Percentiles rank a stretch among this genome's conserved stretches.
These are phyloP conservation scores for Harpagoxenus sublaevis DNA, from an alignment of 2,888 invertebrate species.

Conservation along the genomic window DNA sequence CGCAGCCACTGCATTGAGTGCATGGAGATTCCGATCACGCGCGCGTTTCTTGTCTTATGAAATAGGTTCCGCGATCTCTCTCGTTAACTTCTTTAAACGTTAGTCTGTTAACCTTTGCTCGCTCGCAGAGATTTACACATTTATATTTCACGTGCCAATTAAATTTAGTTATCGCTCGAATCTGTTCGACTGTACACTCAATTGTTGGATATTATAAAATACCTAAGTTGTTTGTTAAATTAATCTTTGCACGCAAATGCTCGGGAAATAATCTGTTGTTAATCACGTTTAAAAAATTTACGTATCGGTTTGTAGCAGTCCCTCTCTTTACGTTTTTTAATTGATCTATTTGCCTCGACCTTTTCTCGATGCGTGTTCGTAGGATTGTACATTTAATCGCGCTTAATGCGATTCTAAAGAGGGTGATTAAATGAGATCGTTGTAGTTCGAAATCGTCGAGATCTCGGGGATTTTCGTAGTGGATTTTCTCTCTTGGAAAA, in stretches of 20 bases:
- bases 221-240: too few species aligned
- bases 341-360: not conserved
- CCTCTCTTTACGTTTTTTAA: not conserved
- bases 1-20: not conserved
- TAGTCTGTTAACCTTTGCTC: not conserved
- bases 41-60: constrained; percentile 37
- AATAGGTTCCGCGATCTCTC: constrained; percentile 41
- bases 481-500: constrained; percentile 58
- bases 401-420: constrained; percentile 35
- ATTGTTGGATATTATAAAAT: not conserved
- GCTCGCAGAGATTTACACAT: not conserved
- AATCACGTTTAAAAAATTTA: not conserved
- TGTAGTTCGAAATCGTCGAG: constrained; percentile 27
- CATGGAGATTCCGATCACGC: constrained; percentile 38
- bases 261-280: not conserved
- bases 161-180: constrained; percentile 6
- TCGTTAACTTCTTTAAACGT: constrained; percentile 40
- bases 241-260: not conserved
- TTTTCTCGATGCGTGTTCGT: not conserved
- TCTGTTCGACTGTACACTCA: not conserved
- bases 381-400: constrained; percentile 40
- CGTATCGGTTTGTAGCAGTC: not conserved
- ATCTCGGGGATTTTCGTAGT: constrained; percentile 10
- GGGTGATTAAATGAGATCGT: constrained; percentile 39
- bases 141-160: constrained; percentile 6